Evolutionary conservation across 2,888 invertebrate species (phyloP), one percentile per base, ranked within the genome.

Genomic region (Sipunculus nudus): DNA sequence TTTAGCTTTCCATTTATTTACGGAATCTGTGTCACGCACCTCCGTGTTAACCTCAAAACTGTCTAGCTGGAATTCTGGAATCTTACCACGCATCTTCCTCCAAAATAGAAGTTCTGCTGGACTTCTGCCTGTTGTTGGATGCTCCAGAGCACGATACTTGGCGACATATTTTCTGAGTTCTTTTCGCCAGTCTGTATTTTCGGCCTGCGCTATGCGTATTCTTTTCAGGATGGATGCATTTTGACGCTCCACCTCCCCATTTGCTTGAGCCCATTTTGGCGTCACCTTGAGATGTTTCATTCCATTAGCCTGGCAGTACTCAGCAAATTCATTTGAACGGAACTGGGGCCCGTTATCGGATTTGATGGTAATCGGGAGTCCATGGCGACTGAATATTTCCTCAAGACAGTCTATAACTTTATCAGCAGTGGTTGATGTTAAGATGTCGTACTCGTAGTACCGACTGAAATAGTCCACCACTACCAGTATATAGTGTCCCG

Each of bases 221-320:
- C 49, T 16, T n/a, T 54, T 54, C 5, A 54, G 39, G 4, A 46
- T 4, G 16, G 54, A 50, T 3, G 3, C 21, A 52, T 54, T 54
- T 26, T 54, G 54, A 21, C 48, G 49, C 23, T 54, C 54, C 4
- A 54, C 54, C 32, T 54, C 54, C 3, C 54, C 47, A 49, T 54
- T 54, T 13, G 54, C 48, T 16, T 54, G 54, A 25, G 54, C 28
- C 54, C 48, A 54, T 21, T n/a, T 25, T 4, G 54, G 26, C 5
- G 54, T 54, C 6, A 49, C 47, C 32, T 26, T 28, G 6, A 4
- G 10, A 21, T 53, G 53, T 40, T 21, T 16, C 5, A 53, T 53
- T 6, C 23, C 10, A 25, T 41, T 41, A 23, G 6, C 10, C 31
- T n/a, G n/a, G n/a, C n/a, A n/a, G n/a, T n/a, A n/a, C n/a, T n/a